phyloP scores from a whole-genome alignment of 2,888 invertebrate genomes.

The Choristoneura rosaceana region DNA sequence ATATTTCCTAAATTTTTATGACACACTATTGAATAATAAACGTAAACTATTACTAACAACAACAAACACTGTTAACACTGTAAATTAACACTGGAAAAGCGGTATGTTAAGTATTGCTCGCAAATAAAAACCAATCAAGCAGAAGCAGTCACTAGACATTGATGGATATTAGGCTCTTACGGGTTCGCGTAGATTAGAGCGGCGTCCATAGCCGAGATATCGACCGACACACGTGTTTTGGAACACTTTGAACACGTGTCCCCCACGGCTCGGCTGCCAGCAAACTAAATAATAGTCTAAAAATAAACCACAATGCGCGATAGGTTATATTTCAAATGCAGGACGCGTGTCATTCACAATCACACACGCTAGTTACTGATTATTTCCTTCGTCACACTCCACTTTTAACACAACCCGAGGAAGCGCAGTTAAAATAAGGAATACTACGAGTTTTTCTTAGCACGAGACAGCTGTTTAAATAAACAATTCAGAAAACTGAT shows the following conservation, averaged over 20 bases:
- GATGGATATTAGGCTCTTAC: conserved; percentile 61
- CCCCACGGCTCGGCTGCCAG: conserved; percentile 69
- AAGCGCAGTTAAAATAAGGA: conserved; percentile 65
- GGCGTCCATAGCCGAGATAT: conserved; percentile 64
- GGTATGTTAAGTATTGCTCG: conserved; percentile 5
- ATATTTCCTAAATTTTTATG: neutral
- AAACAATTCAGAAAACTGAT: conserved; percentile 72
- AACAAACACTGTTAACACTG: conserved; percentile 11
- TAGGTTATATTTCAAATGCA: conserved; percentile 75
- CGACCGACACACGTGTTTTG: conserved; percentile 54
- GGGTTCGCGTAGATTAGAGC: conserved; percentile 71
- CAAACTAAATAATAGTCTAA: conserved; percentile 79
- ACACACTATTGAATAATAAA: neutral
- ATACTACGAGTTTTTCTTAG: conserved; percentile 65
- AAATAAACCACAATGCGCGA: conserved; percentile 79
- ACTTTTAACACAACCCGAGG: conserved; percentile 54
- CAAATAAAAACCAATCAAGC: conserved; percentile 19
- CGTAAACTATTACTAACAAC: conserved; percentile 5
- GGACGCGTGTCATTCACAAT: conserved; percentile 55
- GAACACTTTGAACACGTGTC: conserved; percentile 68
- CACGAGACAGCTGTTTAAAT: conserved; percentile 79
- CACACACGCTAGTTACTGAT: conserved; percentile 46
- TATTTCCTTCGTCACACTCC: conserved; percentile 61
- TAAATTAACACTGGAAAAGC: conserved; percentile 11
- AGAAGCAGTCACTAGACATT: conserved; percentile 24